Conservation (phyloP, 1,140 invertebrate species). For the Zeugodacus cucurbitae region DNA sequence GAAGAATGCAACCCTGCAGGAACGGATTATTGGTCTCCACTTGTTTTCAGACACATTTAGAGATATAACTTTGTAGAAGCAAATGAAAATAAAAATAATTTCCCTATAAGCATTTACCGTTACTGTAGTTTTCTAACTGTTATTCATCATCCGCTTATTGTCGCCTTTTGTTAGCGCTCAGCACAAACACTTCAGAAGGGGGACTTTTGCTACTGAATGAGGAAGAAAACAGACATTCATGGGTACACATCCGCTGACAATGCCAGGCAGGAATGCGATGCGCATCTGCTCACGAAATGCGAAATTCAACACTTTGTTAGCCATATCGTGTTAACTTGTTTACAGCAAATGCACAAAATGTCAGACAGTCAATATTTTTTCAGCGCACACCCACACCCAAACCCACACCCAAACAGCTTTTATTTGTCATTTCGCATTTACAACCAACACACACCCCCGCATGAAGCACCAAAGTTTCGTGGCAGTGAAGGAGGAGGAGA, state of each 20-base stretch:
- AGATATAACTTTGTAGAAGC: background rate
- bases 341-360: slow-evolving; percentile 38
- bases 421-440: background rate
- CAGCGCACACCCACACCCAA: background rate
- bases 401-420: background rate
- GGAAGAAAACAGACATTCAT: background rate
- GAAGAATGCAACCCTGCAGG: background rate
- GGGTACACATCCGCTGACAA: background rate
- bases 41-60: background rate
- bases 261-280: background rate
- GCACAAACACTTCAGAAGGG: background rate
- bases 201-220: too few species aligned
- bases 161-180: background rate
- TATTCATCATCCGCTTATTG: background rate
- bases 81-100: background rate
- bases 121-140: background rate
- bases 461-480: background rate
- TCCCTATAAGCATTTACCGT: background rate
- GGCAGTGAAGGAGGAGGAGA: background rate
- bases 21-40: too few species aligned
- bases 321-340: slow-evolving; percentile 41
- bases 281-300: slow-evolving; percentile 9
- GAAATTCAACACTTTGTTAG: slow-evolving; percentile 45
- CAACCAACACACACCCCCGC: background rate
- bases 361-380: slow-evolving; percentile 40